Evolutionary conservation across 2,888 invertebrate genomes (phyloP).

Genomic region (Apocheima hispidaria): DNA sequence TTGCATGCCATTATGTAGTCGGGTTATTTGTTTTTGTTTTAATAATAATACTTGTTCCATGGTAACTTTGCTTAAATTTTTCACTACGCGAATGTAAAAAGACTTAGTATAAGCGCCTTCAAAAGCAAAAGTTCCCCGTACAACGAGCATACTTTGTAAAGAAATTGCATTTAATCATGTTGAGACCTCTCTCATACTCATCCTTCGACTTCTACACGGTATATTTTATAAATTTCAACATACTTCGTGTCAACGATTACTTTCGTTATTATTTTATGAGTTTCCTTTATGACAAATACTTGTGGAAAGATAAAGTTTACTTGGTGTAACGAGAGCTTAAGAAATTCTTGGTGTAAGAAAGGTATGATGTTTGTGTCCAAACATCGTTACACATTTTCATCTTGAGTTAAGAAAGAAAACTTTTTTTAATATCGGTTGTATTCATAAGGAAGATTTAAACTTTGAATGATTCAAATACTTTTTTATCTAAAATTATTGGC

Average conservation of each 20-base stretch:
- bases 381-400: constrained; percentile 34
- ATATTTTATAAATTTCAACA: constrained; percentile 75
- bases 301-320: constrained; percentile 65
- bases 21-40: background rate
- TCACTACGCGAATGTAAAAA: constrained; percentile 50
- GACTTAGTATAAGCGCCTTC: constrained; percentile 61
- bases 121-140: constrained; percentile 72
- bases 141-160: constrained; percentile 78
- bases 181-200: constrained; percentile 71
- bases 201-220: constrained; percentile 70
- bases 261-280: constrained; percentile 64
- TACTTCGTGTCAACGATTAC: constrained; percentile 80
- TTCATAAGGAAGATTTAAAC: no score
- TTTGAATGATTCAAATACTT: no score
- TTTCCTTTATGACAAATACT: constrained; percentile 69
- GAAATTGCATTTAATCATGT: constrained; percentile 84
- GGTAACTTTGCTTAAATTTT: constrained; percentile 43
- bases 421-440: constrained; percentile 27
- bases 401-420: constrained; percentile 31
- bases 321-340: constrained; percentile 39
- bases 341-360: constrained; percentile 47
- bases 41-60: background rate
- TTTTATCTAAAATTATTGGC: no score
- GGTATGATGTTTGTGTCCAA: constrained; percentile 28
- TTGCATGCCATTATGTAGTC: no score